phyloP scores from a whole-genome alignment of 2,888 invertebrate species.

The Nineta flava region DNA sequence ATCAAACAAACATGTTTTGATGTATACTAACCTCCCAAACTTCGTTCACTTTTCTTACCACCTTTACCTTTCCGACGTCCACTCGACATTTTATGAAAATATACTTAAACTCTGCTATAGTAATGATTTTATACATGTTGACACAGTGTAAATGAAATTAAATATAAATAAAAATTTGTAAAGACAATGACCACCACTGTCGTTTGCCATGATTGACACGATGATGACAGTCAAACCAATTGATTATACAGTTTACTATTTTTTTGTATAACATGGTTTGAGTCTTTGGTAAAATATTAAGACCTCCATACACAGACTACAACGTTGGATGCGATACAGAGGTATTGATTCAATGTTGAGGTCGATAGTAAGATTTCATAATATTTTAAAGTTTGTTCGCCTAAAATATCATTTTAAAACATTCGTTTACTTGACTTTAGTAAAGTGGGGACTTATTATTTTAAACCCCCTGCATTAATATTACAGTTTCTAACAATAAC shows the following conservation, averaged over 20 bases:
- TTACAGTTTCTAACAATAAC: no score
- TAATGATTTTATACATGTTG: constrained; percentile 19
- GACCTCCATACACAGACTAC: no score
- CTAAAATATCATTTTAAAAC: no score
- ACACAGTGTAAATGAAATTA: constrained; percentile 17
- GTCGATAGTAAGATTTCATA: no score
- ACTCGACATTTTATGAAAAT: constrained; percentile 21
- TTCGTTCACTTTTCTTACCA: constrained; percentile 19
- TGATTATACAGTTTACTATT: neutral
- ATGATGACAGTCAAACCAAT: neutral
- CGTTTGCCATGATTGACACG: constrained; percentile 15
- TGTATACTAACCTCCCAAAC: constrained; percentile 22
- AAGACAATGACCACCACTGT: constrained; percentile 20
- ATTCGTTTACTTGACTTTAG: no score
- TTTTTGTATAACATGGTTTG: neutral
- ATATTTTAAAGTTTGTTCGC: no score
- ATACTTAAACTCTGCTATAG: constrained; percentile 20
- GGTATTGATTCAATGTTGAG: no score
- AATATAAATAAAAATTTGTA: constrained; percentile 17
- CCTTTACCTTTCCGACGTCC: constrained; percentile 19
- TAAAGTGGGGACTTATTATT: no score
- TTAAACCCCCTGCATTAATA: no score
- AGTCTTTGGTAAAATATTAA: neutral
- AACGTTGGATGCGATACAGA: no score
- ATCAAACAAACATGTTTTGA: neutral